These are phyloP conservation scores for Acanthaster planci DNA, from an alignment of 35 echinoderm and acorn worm species.

Conservation along the genomic window DNA sequence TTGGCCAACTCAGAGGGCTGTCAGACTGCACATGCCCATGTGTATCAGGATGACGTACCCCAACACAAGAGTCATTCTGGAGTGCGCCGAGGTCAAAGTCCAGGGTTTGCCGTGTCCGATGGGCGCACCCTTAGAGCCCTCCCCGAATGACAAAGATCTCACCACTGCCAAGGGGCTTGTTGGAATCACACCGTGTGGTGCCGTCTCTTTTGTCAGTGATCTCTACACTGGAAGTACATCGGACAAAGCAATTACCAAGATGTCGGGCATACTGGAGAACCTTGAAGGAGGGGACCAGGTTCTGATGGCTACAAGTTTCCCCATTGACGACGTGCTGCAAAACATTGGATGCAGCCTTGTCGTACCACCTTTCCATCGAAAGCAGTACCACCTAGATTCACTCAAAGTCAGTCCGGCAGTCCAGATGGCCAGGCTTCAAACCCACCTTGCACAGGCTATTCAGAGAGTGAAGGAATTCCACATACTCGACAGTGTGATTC, in stretches of 20 bases:
- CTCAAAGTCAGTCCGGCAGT: neutral
- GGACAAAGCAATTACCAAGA: neutral
- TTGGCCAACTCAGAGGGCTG: neutral
- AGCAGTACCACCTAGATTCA: neutral
- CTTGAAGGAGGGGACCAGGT: neutral
- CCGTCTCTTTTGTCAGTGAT: conserved; percentile 16
- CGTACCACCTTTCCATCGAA: neutral
- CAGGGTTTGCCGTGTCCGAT: neutral
- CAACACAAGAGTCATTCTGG: neutral
- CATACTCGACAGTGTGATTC: conserved; percentile 6
- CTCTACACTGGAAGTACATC: neutral
- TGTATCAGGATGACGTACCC: neutral
- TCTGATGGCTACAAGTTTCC: neutral
- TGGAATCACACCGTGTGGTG: neutral
- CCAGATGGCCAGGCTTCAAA: neutral
- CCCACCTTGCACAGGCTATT: neutral
- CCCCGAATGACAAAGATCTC: too few relatives aligned
- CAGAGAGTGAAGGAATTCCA: neutral
- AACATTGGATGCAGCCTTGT: neutral
- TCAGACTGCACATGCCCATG: neutral
- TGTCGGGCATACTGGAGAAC: neutral
- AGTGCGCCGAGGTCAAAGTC: neutral
- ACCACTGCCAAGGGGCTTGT: neutral
- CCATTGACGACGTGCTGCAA: neutral
- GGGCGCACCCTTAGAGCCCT: neutral